Percentiles rank a stretch among this genome's conserved stretches.
phyloP scores from a whole-genome alignment of 2,888 invertebrate genomes.

The Encarsia formosa region DNA sequence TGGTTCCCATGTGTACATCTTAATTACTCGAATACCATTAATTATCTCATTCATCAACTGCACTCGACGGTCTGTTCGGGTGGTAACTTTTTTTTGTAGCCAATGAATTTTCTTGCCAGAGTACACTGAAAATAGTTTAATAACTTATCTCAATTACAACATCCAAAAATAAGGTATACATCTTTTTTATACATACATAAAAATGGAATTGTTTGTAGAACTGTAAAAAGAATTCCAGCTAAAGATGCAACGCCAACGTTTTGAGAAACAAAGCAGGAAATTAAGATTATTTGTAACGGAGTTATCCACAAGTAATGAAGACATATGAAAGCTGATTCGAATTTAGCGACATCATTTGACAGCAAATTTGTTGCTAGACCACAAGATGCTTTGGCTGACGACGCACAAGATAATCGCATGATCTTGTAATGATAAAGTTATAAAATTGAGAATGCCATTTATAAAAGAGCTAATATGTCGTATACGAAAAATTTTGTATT shows the following conservation, averaged over 20 bases:
- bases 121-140: slow-evolving; percentile 52
- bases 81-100: slow-evolving; percentile 52
- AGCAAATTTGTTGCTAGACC: slow-evolving; percentile 80
- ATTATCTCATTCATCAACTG: slow-evolving; percentile 80
- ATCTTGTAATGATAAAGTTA: slow-evolving; percentile 48
- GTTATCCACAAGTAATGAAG: slow-evolving; percentile 78
- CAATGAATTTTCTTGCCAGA: slow-evolving; percentile 52
- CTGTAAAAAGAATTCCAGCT: slow-evolving; percentile 60
- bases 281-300: slow-evolving; percentile 67
- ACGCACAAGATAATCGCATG: slow-evolving; percentile 49
- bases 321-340: slow-evolving; percentile 67
- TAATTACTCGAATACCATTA: slow-evolving; percentile 74
- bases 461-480: no score
- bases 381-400: slow-evolving; percentile 47
- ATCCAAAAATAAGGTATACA: no score
- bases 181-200: slow-evolving; percentile 52
- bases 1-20: slow-evolving; percentile 84
- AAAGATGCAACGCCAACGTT: slow-evolving; percentile 58
- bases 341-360: slow-evolving; percentile 80
- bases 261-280: slow-evolving; percentile 58
- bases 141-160: no score
- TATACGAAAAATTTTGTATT: no score
- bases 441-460: no score
- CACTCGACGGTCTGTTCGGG: slow-evolving; percentile 66
- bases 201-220: slow-evolving; percentile 53